phyloP scores from a whole-genome alignment of 2,888 invertebrate genomes.

The Luperina testacea region DNA sequence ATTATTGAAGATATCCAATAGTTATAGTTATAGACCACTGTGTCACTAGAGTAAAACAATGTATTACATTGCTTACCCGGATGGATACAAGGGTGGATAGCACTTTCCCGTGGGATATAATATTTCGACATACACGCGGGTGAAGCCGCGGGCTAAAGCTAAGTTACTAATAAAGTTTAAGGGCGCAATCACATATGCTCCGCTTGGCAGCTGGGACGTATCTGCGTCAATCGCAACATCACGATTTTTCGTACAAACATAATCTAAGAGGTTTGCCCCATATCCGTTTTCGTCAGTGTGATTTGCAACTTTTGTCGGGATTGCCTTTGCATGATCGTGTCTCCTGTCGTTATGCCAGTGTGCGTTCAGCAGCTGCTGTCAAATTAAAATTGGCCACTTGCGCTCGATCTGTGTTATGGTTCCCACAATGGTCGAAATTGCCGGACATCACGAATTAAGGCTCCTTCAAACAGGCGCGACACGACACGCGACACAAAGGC shows the following conservation, averaged over 20 bases:
- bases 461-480: no score
- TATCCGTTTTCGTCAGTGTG: slow-evolving; percentile 19
- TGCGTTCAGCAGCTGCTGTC: slow-evolving; percentile 24
- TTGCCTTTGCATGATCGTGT: slow-evolving; percentile 11
- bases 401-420: neutral
- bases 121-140: neutral
- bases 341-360: neutral
- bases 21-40: no score
- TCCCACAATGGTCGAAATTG: neutral
- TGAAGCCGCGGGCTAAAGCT: neutral
- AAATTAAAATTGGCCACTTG: slow-evolving; percentile 11
- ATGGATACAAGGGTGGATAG: neutral
- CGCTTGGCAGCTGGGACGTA: slow-evolving; percentile 32
- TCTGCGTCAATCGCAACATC: slow-evolving; percentile 20
- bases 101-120: neutral
- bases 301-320: slow-evolving; percentile 37
- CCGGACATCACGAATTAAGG: neutral
- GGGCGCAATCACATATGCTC: slow-evolving; percentile 53
- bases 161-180: slow-evolving; percentile 48
- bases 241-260: slow-evolving; percentile 3
- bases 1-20: neutral
- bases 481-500: no score
- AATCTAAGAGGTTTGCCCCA: slow-evolving; percentile 25
- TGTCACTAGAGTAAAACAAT: neutral
- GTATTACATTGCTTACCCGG: neutral